phyloP scores from a whole-genome alignment of 2,797 vertebrate genomes.

The Tenualosa ilisha region DNA sequence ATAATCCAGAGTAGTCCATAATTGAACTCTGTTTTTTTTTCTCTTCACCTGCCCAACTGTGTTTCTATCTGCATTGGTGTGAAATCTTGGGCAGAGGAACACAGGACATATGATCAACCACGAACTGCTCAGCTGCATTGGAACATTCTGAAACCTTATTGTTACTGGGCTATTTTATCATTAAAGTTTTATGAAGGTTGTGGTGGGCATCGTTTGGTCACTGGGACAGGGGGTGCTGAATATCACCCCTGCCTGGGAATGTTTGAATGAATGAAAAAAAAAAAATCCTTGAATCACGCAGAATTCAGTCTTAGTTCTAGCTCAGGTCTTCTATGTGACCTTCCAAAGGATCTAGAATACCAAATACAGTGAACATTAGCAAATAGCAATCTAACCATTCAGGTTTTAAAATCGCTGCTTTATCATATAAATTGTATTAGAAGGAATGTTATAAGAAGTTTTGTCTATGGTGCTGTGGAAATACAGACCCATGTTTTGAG shows the following conservation, averaged over 20 bases:
- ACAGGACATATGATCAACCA: neutral
- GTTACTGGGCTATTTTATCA: too few relatives aligned
- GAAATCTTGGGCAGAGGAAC: neutral
- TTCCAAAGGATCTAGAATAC: neutral
- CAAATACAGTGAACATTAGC: too few relatives aligned
- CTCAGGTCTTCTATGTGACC: neutral
- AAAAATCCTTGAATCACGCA: neutral
- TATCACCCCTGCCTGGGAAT: too few relatives aligned
- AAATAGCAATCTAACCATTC: too few relatives aligned
- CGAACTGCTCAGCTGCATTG: neutral
- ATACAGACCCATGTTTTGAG: neutral
- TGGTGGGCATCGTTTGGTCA: too few relatives aligned
- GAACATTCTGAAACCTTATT: neutral
- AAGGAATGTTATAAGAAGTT: too few relatives aligned
- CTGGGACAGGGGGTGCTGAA: too few relatives aligned
- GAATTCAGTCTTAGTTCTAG: neutral
- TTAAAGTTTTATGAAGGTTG: too few relatives aligned
- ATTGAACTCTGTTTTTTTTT: neutral
- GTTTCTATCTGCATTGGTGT: neutral
- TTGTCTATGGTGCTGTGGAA: too few relatives aligned
- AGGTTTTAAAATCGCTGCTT: neutral
- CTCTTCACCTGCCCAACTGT: neutral
- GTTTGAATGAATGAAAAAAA: too few relatives aligned
- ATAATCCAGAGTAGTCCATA: neutral
- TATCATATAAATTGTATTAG: too few relatives aligned